Conservation (phyloP, 1,140 invertebrate genomes). For the Ips typographus region DNA sequence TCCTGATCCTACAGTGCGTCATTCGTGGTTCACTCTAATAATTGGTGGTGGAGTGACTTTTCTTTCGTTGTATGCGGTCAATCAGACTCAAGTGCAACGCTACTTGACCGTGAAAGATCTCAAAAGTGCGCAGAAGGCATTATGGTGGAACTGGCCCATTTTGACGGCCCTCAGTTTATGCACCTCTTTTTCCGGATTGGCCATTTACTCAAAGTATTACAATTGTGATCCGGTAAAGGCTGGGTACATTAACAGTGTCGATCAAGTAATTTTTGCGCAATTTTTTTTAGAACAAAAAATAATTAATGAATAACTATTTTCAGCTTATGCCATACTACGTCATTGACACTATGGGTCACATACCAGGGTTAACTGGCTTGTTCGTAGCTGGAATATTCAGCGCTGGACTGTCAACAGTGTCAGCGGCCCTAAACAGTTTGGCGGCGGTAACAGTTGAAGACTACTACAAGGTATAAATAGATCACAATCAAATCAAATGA, state of each 20-base stretch:
- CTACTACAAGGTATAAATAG: conserved; percentile 61
- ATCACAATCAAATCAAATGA: not conserved
- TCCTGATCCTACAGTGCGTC: conserved; percentile 70
- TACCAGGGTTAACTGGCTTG: conserved; percentile 74
- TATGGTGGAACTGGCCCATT: conserved; percentile 74
- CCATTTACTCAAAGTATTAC: conserved; percentile 75
- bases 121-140: conserved; percentile 61
- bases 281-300: not conserved
- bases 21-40: conserved; percentile 72
- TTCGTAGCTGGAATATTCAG: conserved; percentile 84
- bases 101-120: conserved; percentile 74
- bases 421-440: conserved; percentile 80
- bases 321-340: conserved; percentile 76
- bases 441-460: conserved; percentile 87
- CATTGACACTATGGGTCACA: conserved; percentile 67
- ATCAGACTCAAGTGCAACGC: conserved; percentile 85
- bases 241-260: conserved; percentile 56
- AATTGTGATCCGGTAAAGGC: conserved; percentile 71
- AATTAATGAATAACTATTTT: conserved; percentile 23
- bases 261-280: conserved; percentile 49
- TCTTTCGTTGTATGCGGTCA: conserved; percentile 76
- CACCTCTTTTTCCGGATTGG: conserved; percentile 76
- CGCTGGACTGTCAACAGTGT: conserved; percentile 82
- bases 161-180: conserved; percentile 65
- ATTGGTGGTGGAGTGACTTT: conserved; percentile 75